Evolutionary conservation across 35 echinoderm and acorn worm genomes (phyloP).

Genomic region (Hemicentrotus pulcherrimus): DNA sequence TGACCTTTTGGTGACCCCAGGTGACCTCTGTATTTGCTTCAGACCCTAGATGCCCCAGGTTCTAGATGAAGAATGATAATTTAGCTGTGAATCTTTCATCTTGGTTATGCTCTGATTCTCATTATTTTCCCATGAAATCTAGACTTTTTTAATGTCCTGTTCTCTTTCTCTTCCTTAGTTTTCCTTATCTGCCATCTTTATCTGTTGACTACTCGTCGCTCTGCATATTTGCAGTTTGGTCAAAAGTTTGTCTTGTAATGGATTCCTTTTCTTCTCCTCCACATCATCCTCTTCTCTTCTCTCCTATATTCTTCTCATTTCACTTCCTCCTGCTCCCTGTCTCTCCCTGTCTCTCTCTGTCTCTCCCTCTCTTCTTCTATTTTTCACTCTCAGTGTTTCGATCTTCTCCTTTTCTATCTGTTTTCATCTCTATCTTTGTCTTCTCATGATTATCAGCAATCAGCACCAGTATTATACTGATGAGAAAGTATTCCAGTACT

Average conservation of each 20-base stretch:
- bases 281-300: not conserved
- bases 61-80: constrained; percentile 5
- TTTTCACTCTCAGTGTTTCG: not conserved
- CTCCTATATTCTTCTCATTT: not conserved
- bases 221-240: not conserved
- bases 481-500: no score
- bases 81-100: constrained; percentile 11
- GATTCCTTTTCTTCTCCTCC: not conserved
- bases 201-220: not conserved
- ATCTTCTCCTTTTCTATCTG: not conserved
- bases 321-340: not conserved
- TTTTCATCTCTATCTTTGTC: not conserved
- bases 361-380: not conserved
- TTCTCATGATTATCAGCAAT: not conserved
- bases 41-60: not conserved
- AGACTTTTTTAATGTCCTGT: not conserved
- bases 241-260: not conserved
- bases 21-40: constrained; percentile 7
- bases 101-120: not conserved
- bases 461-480: no score
- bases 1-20: constrained; percentile 22
- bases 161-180: not conserved
- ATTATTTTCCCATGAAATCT: not conserved
- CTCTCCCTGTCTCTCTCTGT: not conserved
- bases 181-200: not conserved